phyloP scores from a whole-genome alignment of 35 echinoderm and acorn worm species.

The Apostichopus parvimensis region DNA sequence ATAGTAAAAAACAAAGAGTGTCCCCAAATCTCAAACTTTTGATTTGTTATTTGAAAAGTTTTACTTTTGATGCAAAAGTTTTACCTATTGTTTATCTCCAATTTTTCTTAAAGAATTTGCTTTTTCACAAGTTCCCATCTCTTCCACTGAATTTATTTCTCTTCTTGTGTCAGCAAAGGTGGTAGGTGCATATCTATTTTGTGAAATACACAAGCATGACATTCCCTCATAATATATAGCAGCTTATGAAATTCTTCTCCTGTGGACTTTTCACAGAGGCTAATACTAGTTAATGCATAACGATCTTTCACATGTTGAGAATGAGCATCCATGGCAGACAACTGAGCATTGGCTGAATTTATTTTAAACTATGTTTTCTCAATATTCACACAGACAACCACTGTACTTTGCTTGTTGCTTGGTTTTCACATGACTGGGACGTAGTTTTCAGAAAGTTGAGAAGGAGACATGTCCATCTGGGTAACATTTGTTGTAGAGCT shows the following conservation, averaged over 20 bases:
- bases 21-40: too few species aligned
- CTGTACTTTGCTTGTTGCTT: slow-evolving; percentile 25
- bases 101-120: too few species aligned
- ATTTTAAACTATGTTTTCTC: slow-evolving; percentile 56
- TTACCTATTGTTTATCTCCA: too few species aligned
- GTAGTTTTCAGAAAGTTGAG: slow-evolving; percentile 32
- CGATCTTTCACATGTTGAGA: not conserved
- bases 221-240: not conserved
- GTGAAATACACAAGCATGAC: not conserved
- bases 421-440: slow-evolving; percentile 66
- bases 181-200: not conserved
- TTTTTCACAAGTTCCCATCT: slow-evolving; percentile 15
- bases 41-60: too few species aligned
- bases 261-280: not conserved
- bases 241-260: not conserved
- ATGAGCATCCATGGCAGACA: not conserved
- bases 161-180: not conserved
- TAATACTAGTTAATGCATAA: not conserved
- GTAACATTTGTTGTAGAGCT: slow-evolving; percentile 48
- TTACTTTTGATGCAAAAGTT: too few species aligned
- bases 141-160: slow-evolving; percentile 32
- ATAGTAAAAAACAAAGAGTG: too few species aligned
- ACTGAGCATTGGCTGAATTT: not conserved
- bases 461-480: slow-evolving; percentile 42
- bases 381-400: slow-evolving; percentile 62